Conservation (phyloP, 2,113 vertebrate species). For the Mesoclemmys tuberculata region DNA sequence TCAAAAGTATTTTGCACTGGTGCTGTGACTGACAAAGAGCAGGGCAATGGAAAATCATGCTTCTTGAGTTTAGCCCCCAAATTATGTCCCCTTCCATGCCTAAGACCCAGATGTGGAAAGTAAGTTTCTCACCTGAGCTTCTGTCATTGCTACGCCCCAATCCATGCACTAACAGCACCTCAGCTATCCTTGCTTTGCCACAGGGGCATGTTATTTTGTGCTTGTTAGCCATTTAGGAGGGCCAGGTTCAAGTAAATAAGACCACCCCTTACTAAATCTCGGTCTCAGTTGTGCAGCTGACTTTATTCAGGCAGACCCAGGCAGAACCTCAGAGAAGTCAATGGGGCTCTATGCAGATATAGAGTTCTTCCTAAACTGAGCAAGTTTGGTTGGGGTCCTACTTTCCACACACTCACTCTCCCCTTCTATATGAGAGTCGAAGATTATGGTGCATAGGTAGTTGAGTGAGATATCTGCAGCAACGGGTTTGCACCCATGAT, state of each 20-base stretch:
- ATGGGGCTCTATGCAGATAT: not conserved
- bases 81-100: not conserved
- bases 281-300: not conserved
- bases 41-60: not conserved
- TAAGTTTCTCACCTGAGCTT: not conserved
- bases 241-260: not conserved
- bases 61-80: not conserved
- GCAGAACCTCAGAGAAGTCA: not conserved
- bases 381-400: not conserved
- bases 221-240: not conserved
- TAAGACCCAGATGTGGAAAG: not conserved
- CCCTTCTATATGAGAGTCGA: not conserved
- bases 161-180: accelerated
- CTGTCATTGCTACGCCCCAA: not conserved
- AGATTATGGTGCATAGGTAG: accelerated
- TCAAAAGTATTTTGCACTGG: not conserved
- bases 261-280: not conserved
- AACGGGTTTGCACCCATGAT: not conserved
- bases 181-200: not conserved
- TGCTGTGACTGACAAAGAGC: not conserved
- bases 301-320: not conserved
- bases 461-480: not conserved
- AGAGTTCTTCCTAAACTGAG: not conserved
- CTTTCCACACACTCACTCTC: not conserved
- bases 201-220: not conserved